Percentiles rank a stretch among this genome's conserved stretches.
These are phyloP conservation scores for Lepus townsendii DNA, from an alignment of 2,797 vertebrate species.

Conservation along the genomic window DNA sequence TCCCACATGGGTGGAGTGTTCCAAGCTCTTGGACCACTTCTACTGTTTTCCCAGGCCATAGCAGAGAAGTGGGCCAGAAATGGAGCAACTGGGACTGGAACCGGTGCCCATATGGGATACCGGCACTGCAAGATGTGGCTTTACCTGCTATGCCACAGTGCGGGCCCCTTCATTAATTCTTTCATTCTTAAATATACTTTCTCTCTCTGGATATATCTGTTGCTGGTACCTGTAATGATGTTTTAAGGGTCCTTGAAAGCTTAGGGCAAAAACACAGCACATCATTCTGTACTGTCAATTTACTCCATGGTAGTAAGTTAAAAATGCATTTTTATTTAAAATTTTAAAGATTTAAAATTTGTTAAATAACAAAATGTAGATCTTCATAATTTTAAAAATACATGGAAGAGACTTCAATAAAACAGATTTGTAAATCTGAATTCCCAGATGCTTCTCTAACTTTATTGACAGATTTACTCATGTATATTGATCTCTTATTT, in stretches of 20 bases:
- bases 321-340: constrained; percentile 30
- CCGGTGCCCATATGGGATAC: no score
- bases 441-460: neutral
- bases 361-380: neutral
- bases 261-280: neutral
- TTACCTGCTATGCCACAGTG: no score
- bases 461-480: neutral
- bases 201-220: neutral
- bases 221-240: neutral
- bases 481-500: neutral
- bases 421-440: neutral
- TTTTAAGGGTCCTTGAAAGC: neutral
- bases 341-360: neutral
- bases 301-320: neutral
- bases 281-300: neutral
- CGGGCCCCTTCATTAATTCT: neutral
- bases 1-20: no score
- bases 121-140: no score
- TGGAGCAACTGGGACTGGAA: no score
- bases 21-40: no score
- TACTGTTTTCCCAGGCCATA: no score
- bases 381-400: neutral
- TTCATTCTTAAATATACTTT: neutral
- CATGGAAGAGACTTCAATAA: neutral
- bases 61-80: no score